Conservation (phyloP, 2,888 invertebrate species). For the Philopedon plagiatum region DNA sequence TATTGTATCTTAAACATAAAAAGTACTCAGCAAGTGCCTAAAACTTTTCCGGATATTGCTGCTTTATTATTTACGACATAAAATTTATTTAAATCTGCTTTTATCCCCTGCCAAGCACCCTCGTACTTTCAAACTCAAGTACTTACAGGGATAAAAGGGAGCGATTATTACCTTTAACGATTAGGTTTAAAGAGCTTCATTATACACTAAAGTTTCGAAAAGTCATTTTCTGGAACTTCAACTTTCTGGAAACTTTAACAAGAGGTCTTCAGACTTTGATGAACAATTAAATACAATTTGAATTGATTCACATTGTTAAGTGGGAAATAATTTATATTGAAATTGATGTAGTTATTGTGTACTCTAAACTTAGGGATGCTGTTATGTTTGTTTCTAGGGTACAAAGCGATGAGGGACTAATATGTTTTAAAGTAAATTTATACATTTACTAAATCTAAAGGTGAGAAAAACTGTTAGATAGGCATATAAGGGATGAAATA, state of each 20-base stretch:
- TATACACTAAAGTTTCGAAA: not conserved
- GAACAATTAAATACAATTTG: not conserved
- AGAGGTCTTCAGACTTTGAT: not conserved
- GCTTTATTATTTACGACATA: not conserved
- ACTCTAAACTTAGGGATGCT: too few relatives aligned
- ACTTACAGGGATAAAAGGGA: not conserved
- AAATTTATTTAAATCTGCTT: not conserved
- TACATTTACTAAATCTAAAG: too few relatives aligned
- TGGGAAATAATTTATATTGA: not conserved
- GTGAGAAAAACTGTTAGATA: too few relatives aligned
- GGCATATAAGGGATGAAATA: too few relatives aligned
- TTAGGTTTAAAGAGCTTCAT: not conserved
- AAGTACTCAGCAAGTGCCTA: not conserved
- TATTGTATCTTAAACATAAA: too few relatives aligned
- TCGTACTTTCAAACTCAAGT: not conserved
- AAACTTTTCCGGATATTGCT: not conserved
- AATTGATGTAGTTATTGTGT: too few relatives aligned
- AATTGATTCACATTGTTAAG: not conserved
- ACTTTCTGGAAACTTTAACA: not conserved
- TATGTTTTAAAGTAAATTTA: too few relatives aligned
- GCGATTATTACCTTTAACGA: not conserved
- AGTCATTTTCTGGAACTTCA: not conserved
- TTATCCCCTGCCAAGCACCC: not conserved
- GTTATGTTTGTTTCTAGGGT: too few relatives aligned
- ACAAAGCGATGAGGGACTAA: too few relatives aligned